Percentiles rank a stretch among this genome's conserved stretches.
These are phyloP conservation scores for Pollachius pollachius DNA, from an alignment of 2,113 vertebrate genomes.

Conservation along the genomic window DNA sequence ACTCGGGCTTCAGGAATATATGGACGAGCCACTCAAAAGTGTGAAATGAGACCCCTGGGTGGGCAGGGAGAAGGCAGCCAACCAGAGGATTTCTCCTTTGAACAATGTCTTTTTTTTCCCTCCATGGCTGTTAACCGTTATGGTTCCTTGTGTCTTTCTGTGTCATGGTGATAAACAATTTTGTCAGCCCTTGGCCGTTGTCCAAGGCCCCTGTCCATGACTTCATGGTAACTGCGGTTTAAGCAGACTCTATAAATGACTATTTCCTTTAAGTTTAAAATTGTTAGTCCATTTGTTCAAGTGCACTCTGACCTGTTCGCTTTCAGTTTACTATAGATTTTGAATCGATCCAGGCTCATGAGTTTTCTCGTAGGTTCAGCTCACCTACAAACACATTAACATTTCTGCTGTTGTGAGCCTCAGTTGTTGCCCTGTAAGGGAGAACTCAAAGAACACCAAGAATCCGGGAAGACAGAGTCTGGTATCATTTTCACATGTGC, in stretches of 20 bases:
- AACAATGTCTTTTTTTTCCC: conserved; percentile 19
- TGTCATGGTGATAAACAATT: conserved; percentile 41
- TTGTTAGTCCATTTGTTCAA: background rate
- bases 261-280: conserved; percentile 9
- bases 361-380: no score
- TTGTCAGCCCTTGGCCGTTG: conserved; percentile 24
- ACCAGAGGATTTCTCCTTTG: conserved; percentile 57
- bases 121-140: conserved; percentile 38
- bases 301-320: no score
- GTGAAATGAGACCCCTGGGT: conserved; percentile 66
- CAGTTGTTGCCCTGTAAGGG: no score
- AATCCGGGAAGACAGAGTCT: conserved; percentile 8
- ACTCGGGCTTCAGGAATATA: conserved; percentile 61
- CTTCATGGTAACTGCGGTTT: conserved; percentile 10
- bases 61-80: conserved; percentile 58
- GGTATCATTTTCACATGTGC: conserved; percentile 53
- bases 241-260: conserved; percentile 9
- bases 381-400: no score
- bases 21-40: conserved; percentile 48
- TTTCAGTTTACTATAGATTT: no score
- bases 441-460: no score
- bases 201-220: conserved; percentile 5
- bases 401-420: no score
- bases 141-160: conserved; percentile 29
- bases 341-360: no score